Conservation (phyloP, 2,113 vertebrate species). For the Chionodraco myersi region DNA sequence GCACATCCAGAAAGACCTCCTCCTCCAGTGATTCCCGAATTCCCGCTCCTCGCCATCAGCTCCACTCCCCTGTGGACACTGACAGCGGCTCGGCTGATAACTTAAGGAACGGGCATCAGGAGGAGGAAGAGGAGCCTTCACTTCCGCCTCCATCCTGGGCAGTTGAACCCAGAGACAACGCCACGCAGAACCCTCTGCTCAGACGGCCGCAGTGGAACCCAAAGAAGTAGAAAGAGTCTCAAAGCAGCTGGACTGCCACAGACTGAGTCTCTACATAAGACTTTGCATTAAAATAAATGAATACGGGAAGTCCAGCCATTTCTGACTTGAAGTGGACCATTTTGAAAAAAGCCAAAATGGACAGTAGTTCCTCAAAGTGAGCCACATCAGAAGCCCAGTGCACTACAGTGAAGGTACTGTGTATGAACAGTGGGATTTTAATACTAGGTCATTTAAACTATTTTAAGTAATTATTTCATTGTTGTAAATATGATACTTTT, state of each 20-base stretch:
- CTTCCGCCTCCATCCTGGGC: constrained; percentile 52
- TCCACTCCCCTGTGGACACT: background rate
- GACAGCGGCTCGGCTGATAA: constrained; percentile 21
- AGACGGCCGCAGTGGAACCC: constrained; percentile 76
- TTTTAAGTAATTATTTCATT: constrained; percentile 21
- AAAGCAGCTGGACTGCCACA: constrained; percentile 32
- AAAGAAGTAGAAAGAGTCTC: constrained; percentile 33
- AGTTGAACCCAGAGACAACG: constrained; percentile 55
- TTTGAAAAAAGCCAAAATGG: constrained; percentile 14
- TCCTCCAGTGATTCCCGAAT: constrained; percentile 26
- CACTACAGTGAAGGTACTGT: background rate
- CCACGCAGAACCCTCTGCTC: constrained; percentile 68
- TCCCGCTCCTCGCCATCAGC: constrained; percentile 18
- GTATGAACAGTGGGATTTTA: constrained; percentile 13
- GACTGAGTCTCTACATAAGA: background rate
- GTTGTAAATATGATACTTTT: constrained; percentile 26
- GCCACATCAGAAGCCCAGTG: background rate
- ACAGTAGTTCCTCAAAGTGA: background rate
- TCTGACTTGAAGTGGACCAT: background rate
- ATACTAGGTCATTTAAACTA: constrained; percentile 18
- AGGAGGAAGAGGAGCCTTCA: constrained; percentile 16
- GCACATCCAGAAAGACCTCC: constrained; percentile 31
- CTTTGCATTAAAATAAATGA: background rate
- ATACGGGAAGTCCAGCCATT: background rate
- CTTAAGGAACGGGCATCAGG: constrained; percentile 17